Percentiles rank a stretch among this genome's conserved stretches.
Conservation (phyloP, 2,113 vertebrate species). For the Polypterus senegalus region DNA sequence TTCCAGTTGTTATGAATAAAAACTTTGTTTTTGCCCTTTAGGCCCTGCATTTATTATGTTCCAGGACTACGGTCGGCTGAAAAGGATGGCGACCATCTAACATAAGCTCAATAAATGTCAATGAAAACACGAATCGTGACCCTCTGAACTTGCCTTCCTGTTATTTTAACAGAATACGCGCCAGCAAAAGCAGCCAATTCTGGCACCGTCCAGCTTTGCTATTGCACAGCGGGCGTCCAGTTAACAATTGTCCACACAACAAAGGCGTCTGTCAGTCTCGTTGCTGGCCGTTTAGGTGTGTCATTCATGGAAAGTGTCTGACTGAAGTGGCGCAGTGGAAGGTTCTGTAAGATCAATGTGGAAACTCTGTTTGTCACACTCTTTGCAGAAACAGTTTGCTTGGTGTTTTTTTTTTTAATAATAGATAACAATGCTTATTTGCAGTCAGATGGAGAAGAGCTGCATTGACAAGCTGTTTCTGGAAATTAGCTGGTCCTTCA, state of each 20-base stretch:
- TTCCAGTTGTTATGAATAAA: no score
- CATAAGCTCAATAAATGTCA: no score
- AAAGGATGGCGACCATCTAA: no score
- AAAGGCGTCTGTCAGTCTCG: conserved; percentile 25
- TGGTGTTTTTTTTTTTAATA: not conserved
- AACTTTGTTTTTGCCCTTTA: no score
- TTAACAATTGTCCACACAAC: conserved; percentile 43
- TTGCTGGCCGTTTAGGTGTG: conserved; percentile 13
- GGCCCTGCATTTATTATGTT: no score
- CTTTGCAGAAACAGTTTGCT: conserved; percentile 7
- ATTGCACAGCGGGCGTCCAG: conserved; percentile 10
- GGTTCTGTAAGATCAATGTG: conserved; percentile 44
- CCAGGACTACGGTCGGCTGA: no score
- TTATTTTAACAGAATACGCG: conserved; percentile 4
- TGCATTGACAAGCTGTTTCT: conserved; percentile 2
- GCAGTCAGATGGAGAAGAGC: no score
- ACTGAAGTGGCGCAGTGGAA: conserved; percentile 36
- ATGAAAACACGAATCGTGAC: not conserved
- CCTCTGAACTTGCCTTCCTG: not conserved
- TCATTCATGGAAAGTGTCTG: conserved; percentile 24
- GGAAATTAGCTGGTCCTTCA: conserved; percentile 7
- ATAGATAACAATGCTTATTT: no score
- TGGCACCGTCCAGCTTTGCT: conserved; percentile 39
- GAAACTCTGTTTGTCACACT: conserved; percentile 10
- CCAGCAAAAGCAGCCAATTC: conserved; percentile 42